Base-by-base conservation (phyloP, 1,140 invertebrate genomes). In the Drosophila serrata region DNA sequence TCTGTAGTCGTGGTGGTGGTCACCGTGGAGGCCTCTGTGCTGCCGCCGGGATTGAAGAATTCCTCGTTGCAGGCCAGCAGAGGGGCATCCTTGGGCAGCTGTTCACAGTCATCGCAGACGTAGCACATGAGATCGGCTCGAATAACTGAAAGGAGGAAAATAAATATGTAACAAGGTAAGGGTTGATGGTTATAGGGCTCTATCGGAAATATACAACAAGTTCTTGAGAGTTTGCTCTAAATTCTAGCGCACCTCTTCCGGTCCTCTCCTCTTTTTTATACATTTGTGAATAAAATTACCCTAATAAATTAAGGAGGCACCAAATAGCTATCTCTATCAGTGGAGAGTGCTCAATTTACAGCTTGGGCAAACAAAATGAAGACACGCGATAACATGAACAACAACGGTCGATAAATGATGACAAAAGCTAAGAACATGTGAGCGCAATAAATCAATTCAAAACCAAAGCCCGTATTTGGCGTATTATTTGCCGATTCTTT, bases 401-500 rank as follows among this genome's bases (percentile, higher is more conserved):
- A 55, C 51, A 77, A 27, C 45, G 13, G 59, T 60, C 65, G 76
- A 84, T 76, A 78, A 86, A 70, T 56, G 64, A 78, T 75, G 75
- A 67, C 75, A 86, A 75, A 49, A 24, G 29, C 46, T 39, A 65
- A 59, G 72, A 60, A 63, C 85, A 90, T 81, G 73, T 75, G 84
- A 56, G 35, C 57, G 61, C 42, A 74, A 88, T 88, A 68, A 84
- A 88, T 88, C 84, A 88, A 70, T 59, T 49, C 9, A 40, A 64
- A 58, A 40, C 17, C 63, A 27, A 68, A 76, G 56, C 51, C 35
- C 53, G 57, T 57, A 82, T 79, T 79, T 68, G 65, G 22, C 55
- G 69, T 79, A 69, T 74, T 79, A 87, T 77, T 80, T 88, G 84
- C 76, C 64, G 76, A 88, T 85, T 90, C 73, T 81, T 90, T 90